Evolutionary conservation across 2,888 invertebrate genomes (phyloP), one percentile per base, ranked within the genome.

Genomic region (Norana najaformis): DNA sequence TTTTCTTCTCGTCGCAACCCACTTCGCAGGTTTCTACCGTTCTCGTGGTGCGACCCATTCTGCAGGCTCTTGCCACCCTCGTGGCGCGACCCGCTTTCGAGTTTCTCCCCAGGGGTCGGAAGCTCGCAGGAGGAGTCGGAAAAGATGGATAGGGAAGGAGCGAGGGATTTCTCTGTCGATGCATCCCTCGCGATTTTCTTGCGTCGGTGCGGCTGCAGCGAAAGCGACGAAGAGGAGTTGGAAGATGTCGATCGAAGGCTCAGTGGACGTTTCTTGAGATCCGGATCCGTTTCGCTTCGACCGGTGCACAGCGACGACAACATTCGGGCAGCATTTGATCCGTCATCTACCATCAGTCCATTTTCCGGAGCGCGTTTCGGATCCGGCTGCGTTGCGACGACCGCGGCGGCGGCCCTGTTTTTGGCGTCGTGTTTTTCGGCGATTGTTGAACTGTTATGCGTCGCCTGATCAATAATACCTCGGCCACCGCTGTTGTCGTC

Each of bases 201-300:
- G 83, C 92, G 91, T 90, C 92, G 92, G 23, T 92, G 93, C 82
- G 93, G 91, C 82, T 93, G 94, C 34, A 94, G 92, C 5, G 95
- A 94, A 8, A 93, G 93, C 16, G 93, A 91, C 18, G 94, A 93
- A 36, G 94, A 93, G 30, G 94, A 93, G 14, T 94, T 93, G 0
- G 95, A 95, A 6, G 95, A 95, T 91, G 94, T 93, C 20, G 95
- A 95, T 91, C 94, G 94, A 89, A 94, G 93, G 92, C 94, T 94
- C 88, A 95, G 92, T 14, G 95, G 95, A 38, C 95, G 92, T 91
- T 94, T 94, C 91, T 93, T 93, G 91, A 92, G 93, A 91, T 93
- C 92, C 89, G 47, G 36, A 20, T 69, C 35, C 36, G 6, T 85
- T 16, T 85, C 85, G 16, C 36, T 85, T 11, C 37, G 36, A 36